Conservation (phyloP, 2,797 vertebrate genomes). For the Siniperca obscura region DNA sequence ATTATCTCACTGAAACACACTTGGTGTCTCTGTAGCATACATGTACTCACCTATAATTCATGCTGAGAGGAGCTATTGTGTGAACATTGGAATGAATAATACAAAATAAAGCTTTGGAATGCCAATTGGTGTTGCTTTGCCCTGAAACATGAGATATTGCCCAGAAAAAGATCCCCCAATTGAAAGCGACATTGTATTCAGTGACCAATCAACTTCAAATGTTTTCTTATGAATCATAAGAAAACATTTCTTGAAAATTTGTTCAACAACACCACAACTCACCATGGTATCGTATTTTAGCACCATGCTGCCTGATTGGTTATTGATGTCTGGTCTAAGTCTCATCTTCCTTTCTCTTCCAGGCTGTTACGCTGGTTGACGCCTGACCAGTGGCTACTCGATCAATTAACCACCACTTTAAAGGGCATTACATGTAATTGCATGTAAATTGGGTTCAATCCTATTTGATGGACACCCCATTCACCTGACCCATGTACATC, state of each 20-base stretch:
- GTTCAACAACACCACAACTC: slow-evolving; percentile 35
- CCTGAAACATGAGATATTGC: neutral
- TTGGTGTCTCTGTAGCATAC: slow-evolving; percentile 35
- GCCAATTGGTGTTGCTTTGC: slow-evolving; percentile 28
- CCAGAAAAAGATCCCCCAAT: slow-evolving; percentile 12
- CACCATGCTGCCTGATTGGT: slow-evolving; percentile 34
- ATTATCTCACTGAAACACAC: slow-evolving; percentile 43
- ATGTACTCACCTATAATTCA: slow-evolving; percentile 53
- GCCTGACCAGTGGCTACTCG: slow-evolving; percentile 1
- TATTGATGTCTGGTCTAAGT: slow-evolving; percentile 59
- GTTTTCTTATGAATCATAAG: slow-evolving; percentile 36
- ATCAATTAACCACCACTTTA: slow-evolving; percentile 62
- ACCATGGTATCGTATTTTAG: slow-evolving; percentile 21
- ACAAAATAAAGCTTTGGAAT: slow-evolving; percentile 32
- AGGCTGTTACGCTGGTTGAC: slow-evolving; percentile 26
- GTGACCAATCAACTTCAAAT: slow-evolving; percentile 31
- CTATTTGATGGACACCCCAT: slow-evolving; percentile 56
- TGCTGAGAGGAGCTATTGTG: slow-evolving; percentile 27
- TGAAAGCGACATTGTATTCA: neutral
- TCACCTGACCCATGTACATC: slow-evolving; percentile 42
- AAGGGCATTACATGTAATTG: slow-evolving; percentile 61
- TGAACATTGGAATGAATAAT: slow-evolving; percentile 29
- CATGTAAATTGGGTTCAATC: slow-evolving; percentile 61
- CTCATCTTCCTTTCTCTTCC: slow-evolving; percentile 27
- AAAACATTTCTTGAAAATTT: slow-evolving; percentile 39